Percentiles rank a stretch among this genome's conserved stretches.
phyloP scores from a whole-genome alignment of 2,113 vertebrate genomes.

The Silurus glanis region DNA sequence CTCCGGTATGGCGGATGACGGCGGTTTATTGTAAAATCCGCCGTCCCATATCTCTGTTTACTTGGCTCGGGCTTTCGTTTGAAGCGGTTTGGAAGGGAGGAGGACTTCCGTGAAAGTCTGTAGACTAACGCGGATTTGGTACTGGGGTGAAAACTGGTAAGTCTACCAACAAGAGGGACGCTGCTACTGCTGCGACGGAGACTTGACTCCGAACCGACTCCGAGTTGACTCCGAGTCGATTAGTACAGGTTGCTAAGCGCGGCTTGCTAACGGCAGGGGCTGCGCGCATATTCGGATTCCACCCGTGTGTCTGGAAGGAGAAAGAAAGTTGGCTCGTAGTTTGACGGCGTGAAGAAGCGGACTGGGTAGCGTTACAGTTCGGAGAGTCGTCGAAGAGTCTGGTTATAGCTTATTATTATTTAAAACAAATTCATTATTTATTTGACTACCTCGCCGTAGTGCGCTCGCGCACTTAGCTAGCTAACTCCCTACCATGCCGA shows the following conservation, averaged over 20 bases:
- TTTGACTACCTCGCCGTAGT: neutral
- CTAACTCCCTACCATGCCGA: neutral
- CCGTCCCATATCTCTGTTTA: slow-evolving; percentile 55
- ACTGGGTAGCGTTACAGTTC: neutral
- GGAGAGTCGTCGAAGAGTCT: too few relatives aligned
- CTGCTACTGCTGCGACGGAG: neutral
- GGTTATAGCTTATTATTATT: neutral
- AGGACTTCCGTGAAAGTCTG: neutral
- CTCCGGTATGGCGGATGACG: slow-evolving; percentile 64
- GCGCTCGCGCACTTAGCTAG: neutral
- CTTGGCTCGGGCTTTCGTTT: too few relatives aligned
- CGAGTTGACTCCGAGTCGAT: slow-evolving; percentile 26
- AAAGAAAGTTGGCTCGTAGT: neutral
- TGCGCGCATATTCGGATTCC: neutral
- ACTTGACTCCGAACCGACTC: slow-evolving; percentile 25
- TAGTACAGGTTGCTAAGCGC: slow-evolving; percentile 26
- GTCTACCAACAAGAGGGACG: neutral
- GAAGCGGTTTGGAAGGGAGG: neutral
- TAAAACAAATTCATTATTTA: too few relatives aligned
- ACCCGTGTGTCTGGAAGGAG: neutral
- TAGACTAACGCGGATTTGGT: neutral
- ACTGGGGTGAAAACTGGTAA: neutral
- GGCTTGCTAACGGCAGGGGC: neutral
- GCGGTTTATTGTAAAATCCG: slow-evolving; percentile 67
- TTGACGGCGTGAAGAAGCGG: neutral